phyloP scores from a whole-genome alignment of 2,113 vertebrate genomes.

The Sorex araneus region DNA sequence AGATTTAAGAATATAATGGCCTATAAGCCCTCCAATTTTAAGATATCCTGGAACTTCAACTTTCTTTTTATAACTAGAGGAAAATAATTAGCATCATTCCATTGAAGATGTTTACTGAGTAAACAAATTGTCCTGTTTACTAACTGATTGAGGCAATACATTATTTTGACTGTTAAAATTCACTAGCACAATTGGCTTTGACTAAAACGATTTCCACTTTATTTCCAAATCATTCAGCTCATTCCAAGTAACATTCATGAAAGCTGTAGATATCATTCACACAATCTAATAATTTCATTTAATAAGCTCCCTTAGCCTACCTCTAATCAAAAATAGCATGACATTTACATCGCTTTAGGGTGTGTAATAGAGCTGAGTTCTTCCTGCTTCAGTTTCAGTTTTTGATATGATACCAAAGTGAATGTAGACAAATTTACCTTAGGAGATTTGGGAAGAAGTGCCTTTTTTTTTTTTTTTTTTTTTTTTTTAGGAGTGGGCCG shows the following conservation, averaged over 20 bases:
- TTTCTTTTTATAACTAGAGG: neutral
- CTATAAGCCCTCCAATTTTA: neutral
- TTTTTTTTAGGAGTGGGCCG: too few relatives aligned
- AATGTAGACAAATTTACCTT: neutral
- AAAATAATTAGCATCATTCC: neutral
- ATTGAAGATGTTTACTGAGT: conserved; percentile 34
- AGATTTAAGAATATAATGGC: neutral
- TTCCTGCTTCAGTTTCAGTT: conserved; percentile 27
- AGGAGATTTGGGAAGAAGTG: conserved; percentile 8
- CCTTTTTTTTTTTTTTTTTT: too few relatives aligned
- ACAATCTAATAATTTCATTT: conserved; percentile 48
- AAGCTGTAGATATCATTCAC: conserved; percentile 9
- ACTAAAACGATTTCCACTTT: conserved; percentile 44
- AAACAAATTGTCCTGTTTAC: conserved; percentile 5
- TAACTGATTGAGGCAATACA: neutral
- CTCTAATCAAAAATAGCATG: neutral
- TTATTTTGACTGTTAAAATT: conserved; percentile 30
- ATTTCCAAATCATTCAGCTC: conserved; percentile 30
- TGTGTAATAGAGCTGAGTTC: neutral
- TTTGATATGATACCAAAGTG: conserved; percentile 18
- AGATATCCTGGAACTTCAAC: neutral
- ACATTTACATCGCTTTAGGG: neutral
- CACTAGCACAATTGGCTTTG: neutral
- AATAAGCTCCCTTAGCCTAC: conserved; percentile 30
- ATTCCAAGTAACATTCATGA: conserved; percentile 24